Evolutionary conservation across 2,888 invertebrate genomes (phyloP), one percentile per base, ranked within the genome.

Genomic region (Allacma fusca): DNA sequence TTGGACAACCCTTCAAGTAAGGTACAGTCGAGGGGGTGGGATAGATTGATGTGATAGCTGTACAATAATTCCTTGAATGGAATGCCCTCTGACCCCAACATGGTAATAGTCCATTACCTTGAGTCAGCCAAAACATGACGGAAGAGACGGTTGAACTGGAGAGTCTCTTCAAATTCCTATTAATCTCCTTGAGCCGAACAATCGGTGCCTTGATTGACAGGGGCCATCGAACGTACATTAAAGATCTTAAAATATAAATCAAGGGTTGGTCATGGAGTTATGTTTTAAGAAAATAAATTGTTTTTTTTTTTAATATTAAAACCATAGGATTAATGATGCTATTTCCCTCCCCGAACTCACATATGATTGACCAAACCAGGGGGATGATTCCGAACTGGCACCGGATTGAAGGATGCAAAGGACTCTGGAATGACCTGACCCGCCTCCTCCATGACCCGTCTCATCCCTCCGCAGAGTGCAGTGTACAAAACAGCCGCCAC

Each of bases 361-460:
- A 40, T 68, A 19, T 68, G 23, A 34, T 68, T 68, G 13, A 21
- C n/a, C n/a, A 68, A 40, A 1, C 68, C 68, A 2, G 40, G 40
- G 1, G 72, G 72, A 28, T 59, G 72, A 19, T 29, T 29, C 9
- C 59, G 59, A 2, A 57, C 1, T 1, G 72, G 72, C 12, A 59
- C 1, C 0, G 72, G 29, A 16, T 16, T n/a, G 19, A 59, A 57
- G 16, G 1, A 23, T 1, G 72, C 23, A 23, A 72, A 28, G 26
- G 26, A n/a, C 12, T 59, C 13, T 2, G 72, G 72, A n/a, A 72
- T 28, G 28, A 13, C 9, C 28, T 59, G 72, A 1, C 59, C 59
- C 28, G n/a, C 29, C 5, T 72, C 59, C 21, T 26, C 34, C 72
- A 72, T 72, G 2, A 72, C 28, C 28, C 59, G 1, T 21, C 59